Percentiles rank a stretch among this genome's conserved stretches.
Conservation (phyloP, 2,113 vertebrate genomes). For the Dipodomys spectabilis region DNA sequence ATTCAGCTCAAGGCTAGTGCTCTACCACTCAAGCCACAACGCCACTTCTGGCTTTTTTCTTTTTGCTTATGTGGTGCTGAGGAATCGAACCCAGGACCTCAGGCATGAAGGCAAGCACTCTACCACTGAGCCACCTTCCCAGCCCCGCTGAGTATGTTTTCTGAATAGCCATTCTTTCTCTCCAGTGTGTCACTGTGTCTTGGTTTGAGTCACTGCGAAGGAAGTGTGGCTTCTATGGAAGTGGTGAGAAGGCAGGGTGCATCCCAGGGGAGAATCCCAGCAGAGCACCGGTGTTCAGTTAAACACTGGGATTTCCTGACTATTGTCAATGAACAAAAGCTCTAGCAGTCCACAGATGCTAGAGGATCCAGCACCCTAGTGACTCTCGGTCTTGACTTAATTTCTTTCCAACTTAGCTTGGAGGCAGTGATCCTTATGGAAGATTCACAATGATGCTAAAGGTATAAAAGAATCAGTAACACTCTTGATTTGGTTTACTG, state of each 20-base stretch:
- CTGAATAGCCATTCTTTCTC: not conserved
- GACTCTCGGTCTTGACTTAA: not conserved
- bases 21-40: too few relatives aligned
- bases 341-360: not conserved
- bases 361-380: not conserved
- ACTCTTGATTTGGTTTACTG: not conserved
- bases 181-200: not conserved
- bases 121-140: too few relatives aligned
- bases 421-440: not conserved
- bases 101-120: too few relatives aligned
- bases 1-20: too few relatives aligned
- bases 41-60: too few relatives aligned
- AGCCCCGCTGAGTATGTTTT: not conserved
- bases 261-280: accelerated
- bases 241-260: accelerated
- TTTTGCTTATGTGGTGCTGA: too few relatives aligned
- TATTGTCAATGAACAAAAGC: not conserved
- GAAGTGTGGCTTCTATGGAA: accelerated
- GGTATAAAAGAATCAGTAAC: not conserved
- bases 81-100: too few relatives aligned
- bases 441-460: not conserved
- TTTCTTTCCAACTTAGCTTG: not conserved
- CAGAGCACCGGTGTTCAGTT: not conserved
- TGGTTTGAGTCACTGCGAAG: not conserved
- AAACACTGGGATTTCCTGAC: not conserved